Percentiles rank a stretch among this genome's conserved stretches.
phyloP scores from a whole-genome alignment of 2,797 vertebrate genomes.

The Manis crassicaudata region DNA sequence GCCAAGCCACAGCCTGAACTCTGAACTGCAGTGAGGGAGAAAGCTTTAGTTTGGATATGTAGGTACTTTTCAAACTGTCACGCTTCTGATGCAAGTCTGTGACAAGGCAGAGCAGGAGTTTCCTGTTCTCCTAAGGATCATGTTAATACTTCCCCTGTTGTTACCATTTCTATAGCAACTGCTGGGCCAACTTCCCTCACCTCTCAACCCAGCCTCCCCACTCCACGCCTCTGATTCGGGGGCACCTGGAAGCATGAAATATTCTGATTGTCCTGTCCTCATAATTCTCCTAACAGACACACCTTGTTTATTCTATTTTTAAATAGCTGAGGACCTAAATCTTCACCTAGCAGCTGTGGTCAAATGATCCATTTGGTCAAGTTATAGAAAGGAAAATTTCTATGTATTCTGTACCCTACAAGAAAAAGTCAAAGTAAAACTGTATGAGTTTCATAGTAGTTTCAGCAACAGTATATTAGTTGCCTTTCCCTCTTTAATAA shows the following conservation, averaged over 20 bases:
- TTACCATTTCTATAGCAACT: not conserved
- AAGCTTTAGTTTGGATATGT: not conserved
- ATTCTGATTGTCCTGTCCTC: not conserved
- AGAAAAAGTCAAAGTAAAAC: not conserved
- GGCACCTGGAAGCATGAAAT: accelerated
- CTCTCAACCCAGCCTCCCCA: not conserved
- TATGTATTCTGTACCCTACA: not conserved
- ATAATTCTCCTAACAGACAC: not conserved
- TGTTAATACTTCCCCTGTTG: not conserved
- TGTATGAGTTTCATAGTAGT: not conserved
- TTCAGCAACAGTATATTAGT: not conserved
- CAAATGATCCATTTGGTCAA: not conserved
- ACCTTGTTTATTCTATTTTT: not conserved
- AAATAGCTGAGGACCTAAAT: not conserved
- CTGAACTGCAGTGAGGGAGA: not conserved
- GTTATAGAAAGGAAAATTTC: not conserved
- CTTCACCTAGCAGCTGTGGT: not conserved
- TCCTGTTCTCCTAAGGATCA: not conserved
- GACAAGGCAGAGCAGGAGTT: not conserved
- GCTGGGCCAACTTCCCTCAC: not conserved
- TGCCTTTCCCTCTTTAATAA: not conserved
- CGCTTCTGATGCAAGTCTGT: not conserved
- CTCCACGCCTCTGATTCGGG: not conserved
- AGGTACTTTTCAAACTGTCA: not conserved
- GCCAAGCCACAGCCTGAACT: not conserved